Evolutionary conservation across 2,888 invertebrate species (phyloP).

Genomic region (Shargacucullia verbasci): DNA sequence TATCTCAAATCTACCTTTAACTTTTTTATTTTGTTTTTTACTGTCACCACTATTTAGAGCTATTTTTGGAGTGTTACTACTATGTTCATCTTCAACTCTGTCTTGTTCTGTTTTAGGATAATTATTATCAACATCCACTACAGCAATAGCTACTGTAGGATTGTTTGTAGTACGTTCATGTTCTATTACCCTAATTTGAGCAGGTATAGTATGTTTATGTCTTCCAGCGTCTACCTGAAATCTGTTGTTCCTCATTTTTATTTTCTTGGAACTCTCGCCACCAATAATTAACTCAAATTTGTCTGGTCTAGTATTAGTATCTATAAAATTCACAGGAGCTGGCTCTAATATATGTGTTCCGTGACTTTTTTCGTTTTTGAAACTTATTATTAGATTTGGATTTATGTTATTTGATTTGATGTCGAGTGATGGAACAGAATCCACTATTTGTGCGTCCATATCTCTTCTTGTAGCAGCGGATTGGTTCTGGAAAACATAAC

Average conservation of each 20-base stretch:
- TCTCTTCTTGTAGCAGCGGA: conserved; percentile 8
- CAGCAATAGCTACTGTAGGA: background rate
- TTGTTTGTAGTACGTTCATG: background rate
- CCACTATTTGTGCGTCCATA: background rate
- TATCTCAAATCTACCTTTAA: background rate
- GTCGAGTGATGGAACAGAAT: conserved; percentile 6
- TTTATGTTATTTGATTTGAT: background rate
- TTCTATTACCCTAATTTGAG: background rate
- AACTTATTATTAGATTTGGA: background rate
- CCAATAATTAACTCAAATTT: background rate
- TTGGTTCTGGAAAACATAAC: conserved; percentile 41
- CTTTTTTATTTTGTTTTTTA: background rate
- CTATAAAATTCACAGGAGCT: background rate
- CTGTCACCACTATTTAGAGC: background rate
- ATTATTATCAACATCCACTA: background rate
- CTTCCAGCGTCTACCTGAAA: background rate
- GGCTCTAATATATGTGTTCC: conserved; percentile 10
- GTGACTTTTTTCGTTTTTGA: background rate
- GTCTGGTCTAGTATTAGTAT: background rate
- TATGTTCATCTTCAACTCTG: background rate
- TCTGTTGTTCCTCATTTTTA: background rate
- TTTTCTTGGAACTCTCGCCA: background rate
- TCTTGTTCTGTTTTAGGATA: background rate
- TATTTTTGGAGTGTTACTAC: no score
- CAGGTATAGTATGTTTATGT: background rate